Conservation (phyloP, 2,113 vertebrate genomes). For the Catharus minimus region DNA sequence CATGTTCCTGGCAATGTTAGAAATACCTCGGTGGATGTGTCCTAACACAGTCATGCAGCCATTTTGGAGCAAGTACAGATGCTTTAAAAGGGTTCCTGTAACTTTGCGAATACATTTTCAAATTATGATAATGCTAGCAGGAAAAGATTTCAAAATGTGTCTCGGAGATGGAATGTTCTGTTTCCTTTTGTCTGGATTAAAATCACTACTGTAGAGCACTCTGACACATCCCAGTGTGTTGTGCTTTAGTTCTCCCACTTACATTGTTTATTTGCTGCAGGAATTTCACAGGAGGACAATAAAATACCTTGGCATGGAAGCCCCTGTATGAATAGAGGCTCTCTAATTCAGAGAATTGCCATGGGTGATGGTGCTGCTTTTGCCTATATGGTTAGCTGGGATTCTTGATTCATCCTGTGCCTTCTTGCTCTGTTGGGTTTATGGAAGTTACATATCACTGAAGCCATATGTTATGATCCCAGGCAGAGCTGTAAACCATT, state of each 20-base stretch:
- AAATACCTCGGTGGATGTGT: not conserved
- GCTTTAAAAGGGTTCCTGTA: not conserved
- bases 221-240: not conserved
- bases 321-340: not conserved
- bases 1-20: not conserved
- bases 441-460: conserved; percentile 17
- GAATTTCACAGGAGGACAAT: not conserved
- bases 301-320: not conserved
- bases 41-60: not conserved
- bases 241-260: not conserved
- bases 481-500: conserved; percentile 50
- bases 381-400: not conserved
- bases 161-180: not conserved
- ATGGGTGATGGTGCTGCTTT: not conserved
- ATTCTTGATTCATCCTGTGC: conserved; percentile 16
- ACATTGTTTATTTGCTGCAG: not conserved
- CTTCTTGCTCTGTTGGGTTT: conserved; percentile 30
- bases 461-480: conserved; percentile 35
- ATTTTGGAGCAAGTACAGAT: not conserved
- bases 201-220: not conserved
- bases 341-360: not conserved
- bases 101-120: not conserved
- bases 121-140: not conserved
- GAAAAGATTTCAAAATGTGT: not conserved
- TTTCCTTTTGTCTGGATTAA: not conserved